Conservation (phyloP, 1,140 invertebrate species). For the Drosophila rhopaloa region DNA sequence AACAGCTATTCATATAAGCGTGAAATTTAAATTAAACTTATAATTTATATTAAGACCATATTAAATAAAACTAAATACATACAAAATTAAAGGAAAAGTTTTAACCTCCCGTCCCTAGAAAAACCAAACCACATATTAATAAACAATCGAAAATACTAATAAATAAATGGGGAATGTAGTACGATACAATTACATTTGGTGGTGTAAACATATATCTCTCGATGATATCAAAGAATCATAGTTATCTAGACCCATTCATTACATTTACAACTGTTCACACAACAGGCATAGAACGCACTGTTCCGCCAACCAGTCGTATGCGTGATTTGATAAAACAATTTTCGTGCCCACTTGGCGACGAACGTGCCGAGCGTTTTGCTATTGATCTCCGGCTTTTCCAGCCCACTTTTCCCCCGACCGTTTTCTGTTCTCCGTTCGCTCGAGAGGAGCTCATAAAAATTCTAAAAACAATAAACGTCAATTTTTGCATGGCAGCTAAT, state of each 20-base stretch:
- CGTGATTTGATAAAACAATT: conserved; percentile 34
- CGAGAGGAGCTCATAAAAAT: conserved; percentile 60
- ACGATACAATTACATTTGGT: background rate
- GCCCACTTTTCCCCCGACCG: background rate
- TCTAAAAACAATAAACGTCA: conserved; percentile 75
- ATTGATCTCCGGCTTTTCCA: conserved; percentile 29
- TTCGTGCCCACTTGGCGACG: conserved; percentile 7
- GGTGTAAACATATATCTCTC: background rate
- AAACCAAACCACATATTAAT: too few relatives aligned
- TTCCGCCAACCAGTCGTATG: conserved; percentile 29
- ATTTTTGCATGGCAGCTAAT: conserved; percentile 69
- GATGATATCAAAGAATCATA: background rate
- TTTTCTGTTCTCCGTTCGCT: background rate
- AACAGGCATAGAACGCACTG: conserved; percentile 4
- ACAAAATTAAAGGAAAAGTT: background rate
- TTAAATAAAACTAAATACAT: background rate
- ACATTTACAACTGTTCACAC: background rate
- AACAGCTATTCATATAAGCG: too few relatives aligned
- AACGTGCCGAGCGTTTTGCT: conserved; percentile 31
- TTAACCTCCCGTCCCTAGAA: too few relatives aligned
- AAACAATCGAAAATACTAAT: background rate
- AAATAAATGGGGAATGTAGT: background rate
- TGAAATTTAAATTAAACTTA: too few relatives aligned
- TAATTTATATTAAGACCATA: background rate
- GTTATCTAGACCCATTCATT: background rate